Conservation (phyloP, 2,797 vertebrate species). For the Sebastes taczanowskii region DNA sequence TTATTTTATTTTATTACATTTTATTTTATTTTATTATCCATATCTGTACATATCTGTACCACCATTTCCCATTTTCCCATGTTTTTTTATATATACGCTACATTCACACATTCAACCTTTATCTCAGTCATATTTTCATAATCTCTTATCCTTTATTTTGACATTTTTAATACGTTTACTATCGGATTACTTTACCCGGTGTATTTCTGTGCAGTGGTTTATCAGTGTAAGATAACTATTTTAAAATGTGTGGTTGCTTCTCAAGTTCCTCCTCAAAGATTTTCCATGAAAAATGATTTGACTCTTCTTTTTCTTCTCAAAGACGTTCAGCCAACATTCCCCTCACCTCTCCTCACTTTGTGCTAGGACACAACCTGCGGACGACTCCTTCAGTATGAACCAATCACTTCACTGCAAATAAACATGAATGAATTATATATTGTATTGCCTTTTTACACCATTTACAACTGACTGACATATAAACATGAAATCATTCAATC, state of each 20-base stretch:
- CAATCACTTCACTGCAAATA: neutral
- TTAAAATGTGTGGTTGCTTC: neutral
- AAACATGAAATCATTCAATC: neutral
- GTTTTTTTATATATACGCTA: neutral
- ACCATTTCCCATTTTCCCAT: neutral
- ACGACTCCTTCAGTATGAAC: neutral
- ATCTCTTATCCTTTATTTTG: neutral
- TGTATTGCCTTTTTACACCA: neutral
- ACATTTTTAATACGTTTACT: neutral
- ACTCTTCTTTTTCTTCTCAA: neutral
- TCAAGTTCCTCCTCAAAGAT: neutral
- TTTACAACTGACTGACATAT: neutral
- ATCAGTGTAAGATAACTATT: neutral
- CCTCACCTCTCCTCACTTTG: neutral
- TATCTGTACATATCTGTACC: neutral
- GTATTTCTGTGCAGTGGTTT: neutral
- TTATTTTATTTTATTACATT: neutral
- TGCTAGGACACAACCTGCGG: neutral
- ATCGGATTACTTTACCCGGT: neutral
- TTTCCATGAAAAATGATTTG: conserved; percentile 43
- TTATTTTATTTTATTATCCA: neutral
- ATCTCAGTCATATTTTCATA: neutral
- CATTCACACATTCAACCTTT: neutral
- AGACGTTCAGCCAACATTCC: conserved; percentile 13
- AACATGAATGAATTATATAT: neutral